Evolutionary conservation across 1,140 invertebrate genomes (phyloP).

Genomic region (Tetragonula clypearis): DNA sequence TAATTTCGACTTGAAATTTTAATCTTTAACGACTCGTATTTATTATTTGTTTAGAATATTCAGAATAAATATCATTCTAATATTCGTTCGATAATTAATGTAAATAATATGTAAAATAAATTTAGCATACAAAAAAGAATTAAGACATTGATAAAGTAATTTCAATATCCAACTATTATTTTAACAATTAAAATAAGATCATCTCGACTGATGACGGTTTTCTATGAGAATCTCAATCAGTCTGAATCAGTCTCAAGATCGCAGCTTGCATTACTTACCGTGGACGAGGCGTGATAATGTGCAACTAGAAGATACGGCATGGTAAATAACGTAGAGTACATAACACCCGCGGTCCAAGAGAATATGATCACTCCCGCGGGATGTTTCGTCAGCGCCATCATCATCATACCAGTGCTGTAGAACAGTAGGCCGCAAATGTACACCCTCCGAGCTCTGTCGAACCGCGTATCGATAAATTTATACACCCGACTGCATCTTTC

Average conservation of each 20-base stretch:
- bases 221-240: background rate
- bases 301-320: slow-evolving; percentile 97
- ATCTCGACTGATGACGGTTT: background rate
- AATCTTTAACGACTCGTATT: no score
- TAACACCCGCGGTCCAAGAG: slow-evolving; percentile 95
- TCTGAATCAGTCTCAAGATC: background rate
- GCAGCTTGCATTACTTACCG: no score
- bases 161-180: no score
- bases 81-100: no score
- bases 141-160: no score
- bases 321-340: slow-evolving; percentile 98
- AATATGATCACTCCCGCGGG: slow-evolving; percentile 92
- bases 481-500: background rate
- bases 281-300: slow-evolving; percentile 93
- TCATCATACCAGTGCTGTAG: slow-evolving; percentile 93
- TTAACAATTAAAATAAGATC: background rate
- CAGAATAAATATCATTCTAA: no score
- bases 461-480: background rate
- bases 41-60: no score
- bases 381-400: slow-evolving; percentile 91
- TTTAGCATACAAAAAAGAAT: no score
- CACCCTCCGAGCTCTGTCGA: slow-evolving; percentile 90
- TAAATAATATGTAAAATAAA: no score
- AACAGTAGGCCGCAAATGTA: slow-evolving; percentile 96
- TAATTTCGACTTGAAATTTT: no score